These are phyloP conservation scores for Strigamia transsilvanica DNA, from an alignment of 2,888 invertebrate species.

Conservation along the genomic window DNA sequence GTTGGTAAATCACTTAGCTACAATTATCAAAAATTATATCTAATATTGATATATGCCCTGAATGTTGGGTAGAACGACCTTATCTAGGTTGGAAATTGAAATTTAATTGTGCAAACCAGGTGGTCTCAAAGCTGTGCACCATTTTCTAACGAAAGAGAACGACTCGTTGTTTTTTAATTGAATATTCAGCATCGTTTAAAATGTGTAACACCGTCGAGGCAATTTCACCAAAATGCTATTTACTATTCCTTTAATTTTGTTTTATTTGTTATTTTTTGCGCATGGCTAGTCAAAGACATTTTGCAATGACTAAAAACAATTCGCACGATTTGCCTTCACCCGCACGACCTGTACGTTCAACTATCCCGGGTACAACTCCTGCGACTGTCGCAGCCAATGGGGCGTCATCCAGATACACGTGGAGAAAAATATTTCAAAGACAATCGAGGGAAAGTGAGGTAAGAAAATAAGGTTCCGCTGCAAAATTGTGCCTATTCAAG, in stretches of 20 bases:
- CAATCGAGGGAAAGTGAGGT: background rate
- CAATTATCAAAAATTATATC: too few species aligned
- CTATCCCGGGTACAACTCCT: background rate
- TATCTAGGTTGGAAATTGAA: background rate
- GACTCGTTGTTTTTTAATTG: background rate
- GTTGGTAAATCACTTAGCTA: background rate
- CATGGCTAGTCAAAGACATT: background rate
- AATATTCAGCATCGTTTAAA: too few species aligned
- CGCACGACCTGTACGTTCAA: background rate
- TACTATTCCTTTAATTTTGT: background rate
- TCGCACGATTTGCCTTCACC: slow-evolving; percentile 1
- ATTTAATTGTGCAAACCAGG: slow-evolving; percentile 13
- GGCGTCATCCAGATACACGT: background rate
- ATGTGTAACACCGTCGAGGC: too few species aligned
- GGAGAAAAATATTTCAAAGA: slow-evolving; percentile 12
- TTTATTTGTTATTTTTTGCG: background rate
- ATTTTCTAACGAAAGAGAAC: background rate
- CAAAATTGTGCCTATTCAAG: too few species aligned
- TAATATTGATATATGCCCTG: background rate
- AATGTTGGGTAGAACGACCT: background rate
- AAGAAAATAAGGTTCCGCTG: background rate
- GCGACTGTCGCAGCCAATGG: background rate
- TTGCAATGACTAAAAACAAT: slow-evolving; percentile 17
- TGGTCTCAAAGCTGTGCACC: slow-evolving; percentile 11
- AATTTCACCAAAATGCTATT: background rate